phyloP scores from a whole-genome alignment of 2,113 vertebrate species.

The Murina feae region DNA sequence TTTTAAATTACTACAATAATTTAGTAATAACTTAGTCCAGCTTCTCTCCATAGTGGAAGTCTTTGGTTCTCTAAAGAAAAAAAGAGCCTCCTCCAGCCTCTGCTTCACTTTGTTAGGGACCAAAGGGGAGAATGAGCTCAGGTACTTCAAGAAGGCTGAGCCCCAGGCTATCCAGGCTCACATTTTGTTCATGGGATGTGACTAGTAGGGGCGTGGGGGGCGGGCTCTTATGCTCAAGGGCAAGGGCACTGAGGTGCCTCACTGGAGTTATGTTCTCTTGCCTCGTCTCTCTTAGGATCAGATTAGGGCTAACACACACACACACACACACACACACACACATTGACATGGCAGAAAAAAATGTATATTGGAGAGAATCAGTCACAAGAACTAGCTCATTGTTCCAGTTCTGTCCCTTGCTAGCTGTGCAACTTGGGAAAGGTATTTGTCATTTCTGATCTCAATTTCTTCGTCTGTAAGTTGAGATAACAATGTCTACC shows the following conservation, averaged over 20 bases:
- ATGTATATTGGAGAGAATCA: neutral
- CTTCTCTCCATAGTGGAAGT: neutral
- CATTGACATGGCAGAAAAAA: neutral
- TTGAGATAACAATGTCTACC: neutral
- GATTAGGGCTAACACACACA: neutral
- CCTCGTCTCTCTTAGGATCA: neutral
- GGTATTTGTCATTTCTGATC: neutral
- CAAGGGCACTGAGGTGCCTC: neutral
- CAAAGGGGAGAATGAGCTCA: neutral
- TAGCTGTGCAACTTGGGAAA: neutral
- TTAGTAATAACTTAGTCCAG: neutral
- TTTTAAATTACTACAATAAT: slow-evolving; percentile 12
- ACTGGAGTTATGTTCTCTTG: neutral
- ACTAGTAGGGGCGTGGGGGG: fast-evolving
- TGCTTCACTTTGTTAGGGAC: neutral
- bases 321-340: neutral
- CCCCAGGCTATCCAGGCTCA: neutral
- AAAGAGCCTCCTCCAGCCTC: neutral
- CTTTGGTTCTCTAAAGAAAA: slow-evolving; percentile 19
- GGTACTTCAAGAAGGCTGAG: neutral
- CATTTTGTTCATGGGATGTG: neutral
- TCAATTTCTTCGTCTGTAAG: neutral
- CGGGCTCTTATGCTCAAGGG: neutral
- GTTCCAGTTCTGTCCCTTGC: neutral
- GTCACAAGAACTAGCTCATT: neutral